Conservation (phyloP, 2,797 vertebrate genomes). For the Falco cherrug region DNA sequence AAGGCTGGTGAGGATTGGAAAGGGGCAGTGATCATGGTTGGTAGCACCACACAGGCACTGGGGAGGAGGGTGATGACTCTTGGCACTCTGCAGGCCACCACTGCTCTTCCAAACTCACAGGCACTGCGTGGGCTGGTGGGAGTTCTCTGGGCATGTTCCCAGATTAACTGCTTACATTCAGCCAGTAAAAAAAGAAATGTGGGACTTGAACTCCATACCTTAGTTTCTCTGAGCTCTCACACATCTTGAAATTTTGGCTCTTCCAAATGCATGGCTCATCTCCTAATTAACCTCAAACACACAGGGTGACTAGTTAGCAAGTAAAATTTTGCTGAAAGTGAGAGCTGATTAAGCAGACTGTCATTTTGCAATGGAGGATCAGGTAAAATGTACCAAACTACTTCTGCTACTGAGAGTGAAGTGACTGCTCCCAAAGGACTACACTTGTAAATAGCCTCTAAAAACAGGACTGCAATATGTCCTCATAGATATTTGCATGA, state of each 20-base stretch:
- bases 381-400: background rate
- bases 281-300: background rate
- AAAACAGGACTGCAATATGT: background rate
- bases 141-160: background rate
- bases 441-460: background rate
- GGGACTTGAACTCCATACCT: background rate
- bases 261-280: background rate
- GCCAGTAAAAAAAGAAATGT: background rate
- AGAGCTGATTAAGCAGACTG: background rate
- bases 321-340: background rate
- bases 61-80: background rate
- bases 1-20: background rate
- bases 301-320: background rate
- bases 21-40: background rate
- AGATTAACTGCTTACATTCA: background rate
- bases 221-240: background rate
- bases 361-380: background rate
- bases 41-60: background rate
- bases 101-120: background rate
- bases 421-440: background rate
- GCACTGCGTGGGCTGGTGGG: background rate
- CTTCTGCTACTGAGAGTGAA: background rate
- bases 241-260: background rate
- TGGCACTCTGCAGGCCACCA: background rate
- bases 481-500: background rate